Percentiles rank a stretch among this genome's conserved stretches.
Conservation (phyloP, 2,113 vertebrate species). For the Apeltes quadracus region DNA sequence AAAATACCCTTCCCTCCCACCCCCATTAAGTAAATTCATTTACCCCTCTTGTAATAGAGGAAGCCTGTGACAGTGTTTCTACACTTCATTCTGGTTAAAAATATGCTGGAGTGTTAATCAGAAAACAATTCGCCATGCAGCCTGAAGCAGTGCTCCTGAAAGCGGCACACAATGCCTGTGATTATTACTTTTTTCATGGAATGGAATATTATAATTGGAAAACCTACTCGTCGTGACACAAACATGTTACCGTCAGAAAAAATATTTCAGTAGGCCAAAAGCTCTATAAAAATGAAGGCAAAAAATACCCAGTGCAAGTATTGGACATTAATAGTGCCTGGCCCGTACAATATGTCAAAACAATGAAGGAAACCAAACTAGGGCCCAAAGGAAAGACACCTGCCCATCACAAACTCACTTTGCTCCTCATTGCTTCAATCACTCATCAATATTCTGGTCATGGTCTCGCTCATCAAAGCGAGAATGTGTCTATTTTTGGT, state of each 20-base stretch:
- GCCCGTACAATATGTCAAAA: neutral
- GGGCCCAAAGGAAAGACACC: neutral
- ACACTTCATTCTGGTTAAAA: slow-evolving; percentile 28
- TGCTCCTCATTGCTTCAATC: slow-evolving; percentile 3
- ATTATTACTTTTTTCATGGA: slow-evolving; percentile 33
- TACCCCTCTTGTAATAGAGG: neutral
- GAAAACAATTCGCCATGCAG: slow-evolving; percentile 37
- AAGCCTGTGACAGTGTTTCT: slow-evolving; percentile 6
- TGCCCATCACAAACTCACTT: neutral
- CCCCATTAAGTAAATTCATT: too few species aligned
- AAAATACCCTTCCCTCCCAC: neutral
- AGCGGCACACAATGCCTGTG: slow-evolving; percentile 15
- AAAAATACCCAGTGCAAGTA: neutral
- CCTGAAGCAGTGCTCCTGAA: slow-evolving; percentile 30
- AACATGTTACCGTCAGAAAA: slow-evolving; percentile 6
- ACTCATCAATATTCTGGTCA: slow-evolving; percentile 45
- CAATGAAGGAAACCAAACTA: slow-evolving; percentile 1
- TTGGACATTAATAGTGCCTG: neutral
- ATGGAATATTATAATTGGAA: slow-evolving; percentile 31
- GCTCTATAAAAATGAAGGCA: neutral
- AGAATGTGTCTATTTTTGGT: slow-evolving; percentile 18
- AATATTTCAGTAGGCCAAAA: neutral
- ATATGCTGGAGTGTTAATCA: slow-evolving; percentile 37
- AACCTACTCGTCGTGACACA: slow-evolving; percentile 25
- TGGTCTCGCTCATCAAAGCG: slow-evolving; percentile 16